phyloP scores from a whole-genome alignment of 2,888 invertebrate species.

The Hydropsyche betteni region DNA sequence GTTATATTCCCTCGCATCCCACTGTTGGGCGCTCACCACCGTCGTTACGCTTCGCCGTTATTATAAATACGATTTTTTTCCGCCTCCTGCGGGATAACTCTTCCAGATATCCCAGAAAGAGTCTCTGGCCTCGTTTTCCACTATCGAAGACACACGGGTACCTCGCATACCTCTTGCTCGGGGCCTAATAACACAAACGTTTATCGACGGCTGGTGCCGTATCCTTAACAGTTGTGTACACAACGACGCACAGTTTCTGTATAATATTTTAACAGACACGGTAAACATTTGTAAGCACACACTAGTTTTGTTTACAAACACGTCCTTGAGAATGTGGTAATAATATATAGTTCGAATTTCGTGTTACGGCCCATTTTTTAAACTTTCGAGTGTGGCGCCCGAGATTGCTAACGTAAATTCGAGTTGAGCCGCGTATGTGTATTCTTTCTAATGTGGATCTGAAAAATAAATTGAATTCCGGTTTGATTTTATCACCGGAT shows the following conservation, averaged over 20 bases:
- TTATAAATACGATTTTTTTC: not conserved
- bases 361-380: not conserved
- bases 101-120: not conserved
- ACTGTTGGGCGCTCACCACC: not conserved
- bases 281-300: slow-evolving; percentile 50
- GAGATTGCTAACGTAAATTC: too few species aligned
- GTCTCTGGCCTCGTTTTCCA: not conserved
- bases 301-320: slow-evolving; percentile 51
- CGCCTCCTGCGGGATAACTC: slow-evolving; percentile 14
- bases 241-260: slow-evolving; percentile 45
- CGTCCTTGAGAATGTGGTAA: slow-evolving; percentile 48
- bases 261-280: slow-evolving; percentile 51
- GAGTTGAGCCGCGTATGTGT: too few species aligned
- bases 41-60: too few species aligned
- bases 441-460: too few species aligned
- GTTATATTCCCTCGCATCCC: slow-evolving; percentile 21
- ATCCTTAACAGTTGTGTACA: slow-evolving; percentile 51
- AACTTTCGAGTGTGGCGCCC: too few species aligned
- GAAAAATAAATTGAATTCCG: too few species aligned
- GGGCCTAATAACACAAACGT: slow-evolving; percentile 48
- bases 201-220: slow-evolving; percentile 48
- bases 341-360: slow-evolving; percentile 33
- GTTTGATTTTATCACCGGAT: too few species aligned
- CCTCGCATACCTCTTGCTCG: slow-evolving; percentile 19
- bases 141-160: not conserved